Conservation (phyloP, 2,797 vertebrate species). For the Sciurus vulgaris region DNA sequence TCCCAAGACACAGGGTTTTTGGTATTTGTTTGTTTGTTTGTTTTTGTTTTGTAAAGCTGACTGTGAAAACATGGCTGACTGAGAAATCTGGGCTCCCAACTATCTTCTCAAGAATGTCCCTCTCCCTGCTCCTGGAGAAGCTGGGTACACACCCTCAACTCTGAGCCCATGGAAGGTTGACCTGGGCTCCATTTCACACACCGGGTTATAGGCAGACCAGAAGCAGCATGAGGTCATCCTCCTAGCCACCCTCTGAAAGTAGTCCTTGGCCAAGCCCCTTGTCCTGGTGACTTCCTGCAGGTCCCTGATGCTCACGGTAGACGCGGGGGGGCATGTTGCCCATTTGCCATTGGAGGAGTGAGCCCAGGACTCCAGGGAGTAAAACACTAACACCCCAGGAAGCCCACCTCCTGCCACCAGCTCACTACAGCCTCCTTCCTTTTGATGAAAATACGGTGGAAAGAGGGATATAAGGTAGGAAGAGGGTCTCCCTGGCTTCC, state of each 20-base stretch:
- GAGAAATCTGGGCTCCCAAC: not conserved
- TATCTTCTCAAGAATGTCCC: not conserved
- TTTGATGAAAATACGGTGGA: not conserved
- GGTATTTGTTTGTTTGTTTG: not conserved
- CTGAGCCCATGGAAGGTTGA: not conserved
- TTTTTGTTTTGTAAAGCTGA: not conserved
- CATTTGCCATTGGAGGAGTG: fast-evolving
- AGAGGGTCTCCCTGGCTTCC: not conserved
- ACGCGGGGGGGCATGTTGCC: not conserved
- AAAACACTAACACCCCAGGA: no score
- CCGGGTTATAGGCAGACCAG: not conserved
- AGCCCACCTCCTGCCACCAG: not conserved
- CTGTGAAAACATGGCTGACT: not conserved
- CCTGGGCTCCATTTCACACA: no score
- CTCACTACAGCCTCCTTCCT: not conserved
- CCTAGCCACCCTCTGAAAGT: not conserved
- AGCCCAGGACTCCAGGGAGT: not conserved
- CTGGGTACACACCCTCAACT: not conserved
- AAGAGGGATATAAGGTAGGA: not conserved
- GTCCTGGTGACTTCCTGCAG: not conserved
- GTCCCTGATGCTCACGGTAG: not conserved
- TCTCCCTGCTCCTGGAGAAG: not conserved
- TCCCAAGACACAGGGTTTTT: not conserved
- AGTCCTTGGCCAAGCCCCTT: not conserved
- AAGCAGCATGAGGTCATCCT: not conserved